These are phyloP conservation scores for Dasysyrphus albostriatus DNA, from an alignment of 2,888 invertebrate species.

Conservation along the genomic window DNA sequence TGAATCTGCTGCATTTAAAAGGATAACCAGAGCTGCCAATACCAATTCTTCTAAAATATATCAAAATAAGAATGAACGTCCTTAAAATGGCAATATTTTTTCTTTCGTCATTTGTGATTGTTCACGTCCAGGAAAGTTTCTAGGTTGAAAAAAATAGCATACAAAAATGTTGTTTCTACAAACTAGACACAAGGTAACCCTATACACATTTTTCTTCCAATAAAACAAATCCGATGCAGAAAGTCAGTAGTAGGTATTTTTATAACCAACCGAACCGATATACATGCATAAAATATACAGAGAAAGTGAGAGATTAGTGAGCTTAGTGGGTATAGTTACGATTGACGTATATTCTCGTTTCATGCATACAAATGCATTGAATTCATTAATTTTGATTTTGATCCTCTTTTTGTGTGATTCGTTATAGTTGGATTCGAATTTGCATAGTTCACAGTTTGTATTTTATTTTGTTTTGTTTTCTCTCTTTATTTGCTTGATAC, in stretches of 20 bases:
- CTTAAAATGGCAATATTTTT: too few species aligned
- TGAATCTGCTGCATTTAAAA: slow-evolving; percentile 40
- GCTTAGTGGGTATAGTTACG: slow-evolving; percentile 46
- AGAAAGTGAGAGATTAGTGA: slow-evolving; percentile 53
- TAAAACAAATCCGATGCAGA: slow-evolving; percentile 23
- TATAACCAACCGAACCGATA: slow-evolving; percentile 25
- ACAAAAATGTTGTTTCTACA: background rate
- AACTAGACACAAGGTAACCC: background rate
- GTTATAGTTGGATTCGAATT: slow-evolving; percentile 26
- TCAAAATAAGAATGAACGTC: too few species aligned
- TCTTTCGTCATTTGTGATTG: background rate
- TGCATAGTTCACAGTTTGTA: slow-evolving; percentile 47
- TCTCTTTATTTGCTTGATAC: background rate
- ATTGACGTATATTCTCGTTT: slow-evolving; percentile 43
- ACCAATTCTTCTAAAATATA: too few species aligned
- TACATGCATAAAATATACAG: slow-evolving; percentile 9
- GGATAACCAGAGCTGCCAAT: slow-evolving; percentile 2
- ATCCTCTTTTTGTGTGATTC: slow-evolving; percentile 24
- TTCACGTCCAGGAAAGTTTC: background rate
- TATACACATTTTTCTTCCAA: background rate
- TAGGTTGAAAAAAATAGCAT: background rate
- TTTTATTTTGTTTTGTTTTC: slow-evolving; percentile 8
- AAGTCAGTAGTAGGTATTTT: slow-evolving; percentile 31
- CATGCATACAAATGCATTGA: slow-evolving; percentile 53
- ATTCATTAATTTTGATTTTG: slow-evolving; percentile 63